Evolutionary conservation across 2,797 vertebrate species (phyloP).

Genomic region (Graptemys geographica): DNA sequence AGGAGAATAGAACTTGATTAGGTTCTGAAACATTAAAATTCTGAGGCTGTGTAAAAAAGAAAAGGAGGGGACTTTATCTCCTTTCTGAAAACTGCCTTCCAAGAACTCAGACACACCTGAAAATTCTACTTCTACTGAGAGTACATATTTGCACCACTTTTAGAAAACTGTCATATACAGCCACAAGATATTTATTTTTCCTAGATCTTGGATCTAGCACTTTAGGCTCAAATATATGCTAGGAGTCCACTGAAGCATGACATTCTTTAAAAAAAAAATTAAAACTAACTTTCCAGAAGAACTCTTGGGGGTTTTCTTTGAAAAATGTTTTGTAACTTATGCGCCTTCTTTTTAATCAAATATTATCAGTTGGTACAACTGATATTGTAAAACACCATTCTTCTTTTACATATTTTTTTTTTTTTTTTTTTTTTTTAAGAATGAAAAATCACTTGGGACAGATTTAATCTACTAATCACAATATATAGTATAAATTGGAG

Average conservation of each 20-base stretch:
- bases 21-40: not conserved
- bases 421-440: slow-evolving; percentile 25
- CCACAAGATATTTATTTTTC: slow-evolving; percentile 29
- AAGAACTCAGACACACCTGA: not conserved
- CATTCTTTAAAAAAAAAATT: not conserved
- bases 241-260: not conserved
- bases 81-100: not conserved
- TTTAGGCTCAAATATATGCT: slow-evolving; percentile 31
- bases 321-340: not conserved
- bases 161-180: not conserved
- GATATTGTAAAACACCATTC: not conserved
- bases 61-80: not conserved
- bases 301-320: not conserved
- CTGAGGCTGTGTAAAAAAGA: not conserved
- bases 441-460: slow-evolving; percentile 45
- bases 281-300: slow-evolving; percentile 17
- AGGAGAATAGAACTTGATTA: not conserved
- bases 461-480: not conserved
- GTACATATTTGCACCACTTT: not conserved
- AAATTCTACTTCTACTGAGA: not conserved
- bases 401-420: slow-evolving; percentile 18
- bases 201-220: slow-evolving; percentile 8
- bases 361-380: slow-evolving; percentile 24
- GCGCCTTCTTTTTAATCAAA: slow-evolving; percentile 32
- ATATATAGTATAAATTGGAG: slow-evolving; percentile 16